phyloP scores from a whole-genome alignment of 2,888 invertebrate genomes.

The Andricus quercusramuli region DNA sequence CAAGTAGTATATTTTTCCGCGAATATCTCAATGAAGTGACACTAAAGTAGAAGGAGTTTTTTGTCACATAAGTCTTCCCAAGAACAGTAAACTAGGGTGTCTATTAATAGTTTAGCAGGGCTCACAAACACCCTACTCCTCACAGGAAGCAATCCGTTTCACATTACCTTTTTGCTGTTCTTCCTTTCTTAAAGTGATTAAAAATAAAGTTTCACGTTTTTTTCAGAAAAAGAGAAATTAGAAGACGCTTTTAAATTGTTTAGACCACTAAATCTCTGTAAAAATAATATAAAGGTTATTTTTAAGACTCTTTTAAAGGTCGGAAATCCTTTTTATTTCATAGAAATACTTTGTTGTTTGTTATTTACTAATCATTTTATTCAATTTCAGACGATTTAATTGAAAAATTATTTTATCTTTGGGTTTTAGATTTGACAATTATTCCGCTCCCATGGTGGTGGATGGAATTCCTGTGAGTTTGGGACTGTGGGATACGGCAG shows the following conservation, averaged over 20 bases:
- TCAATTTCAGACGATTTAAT: background rate
- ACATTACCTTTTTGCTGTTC: constrained; percentile 63
- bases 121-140: constrained; percentile 59
- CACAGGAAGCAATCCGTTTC: constrained; percentile 71
- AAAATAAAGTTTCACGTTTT: constrained; percentile 46
- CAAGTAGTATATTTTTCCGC: constrained; percentile 16
- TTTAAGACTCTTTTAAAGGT: constrained; percentile 43
- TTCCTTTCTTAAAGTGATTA: constrained; percentile 56
- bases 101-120: constrained; percentile 70
- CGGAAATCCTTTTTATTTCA: constrained; percentile 44
- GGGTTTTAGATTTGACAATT: constrained; percentile 94
- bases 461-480: constrained; percentile 98
- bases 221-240: constrained; percentile 3
- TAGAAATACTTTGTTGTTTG: constrained; percentile 48
- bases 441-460: constrained; percentile 99
- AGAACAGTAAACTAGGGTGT: constrained; percentile 62
- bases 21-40: constrained; percentile 20
- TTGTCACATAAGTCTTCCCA: constrained; percentile 61
- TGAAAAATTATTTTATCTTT: constrained; percentile 32
- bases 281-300: background rate
- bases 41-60: constrained; percentile 52
- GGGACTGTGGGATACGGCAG: constrained; percentile 99
- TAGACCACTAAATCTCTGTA: background rate
- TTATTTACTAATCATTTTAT: background rate
- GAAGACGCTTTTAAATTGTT: constrained; percentile 2